A percentile compares a stretch with the other conserved stretches of the same genome.
Evolutionary conservation across 2,888 invertebrate genomes (phyloP).

Genomic region (Dioctria linearis): DNA sequence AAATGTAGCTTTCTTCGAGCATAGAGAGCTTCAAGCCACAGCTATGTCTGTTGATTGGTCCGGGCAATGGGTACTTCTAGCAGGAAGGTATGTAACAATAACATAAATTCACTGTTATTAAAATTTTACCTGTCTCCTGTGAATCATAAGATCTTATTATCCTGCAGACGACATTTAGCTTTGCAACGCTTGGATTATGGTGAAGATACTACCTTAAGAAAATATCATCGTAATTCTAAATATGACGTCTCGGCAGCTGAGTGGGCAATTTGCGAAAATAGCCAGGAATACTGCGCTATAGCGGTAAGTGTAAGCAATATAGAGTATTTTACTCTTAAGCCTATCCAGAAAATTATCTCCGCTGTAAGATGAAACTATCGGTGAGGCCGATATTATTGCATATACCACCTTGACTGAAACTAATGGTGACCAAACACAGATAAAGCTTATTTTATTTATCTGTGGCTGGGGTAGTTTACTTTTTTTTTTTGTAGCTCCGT

Average conservation of each 20-base stretch:
- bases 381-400: too few relatives aligned
- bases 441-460: too few relatives aligned
- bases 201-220: slow-evolving; percentile 76
- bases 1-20: slow-evolving; percentile 74
- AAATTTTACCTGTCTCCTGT: background rate
- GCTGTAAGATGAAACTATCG: too few relatives aligned
- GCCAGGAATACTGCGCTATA: slow-evolving; percentile 87
- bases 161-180: slow-evolving; percentile 80
- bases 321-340: too few relatives aligned
- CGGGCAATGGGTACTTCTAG: slow-evolving; percentile 87
- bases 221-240: slow-evolving; percentile 90
- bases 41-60: slow-evolving; percentile 93
- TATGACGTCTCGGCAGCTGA: slow-evolving; percentile 94
- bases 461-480: too few relatives aligned
- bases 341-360: too few relatives aligned
- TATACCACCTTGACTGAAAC: too few relatives aligned
- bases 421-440: too few relatives aligned
- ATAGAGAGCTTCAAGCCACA: slow-evolving; percentile 90
- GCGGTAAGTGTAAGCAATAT: slow-evolving; percentile 76
- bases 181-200: slow-evolving; percentile 80
- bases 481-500: too few relatives aligned
- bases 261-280: slow-evolving; percentile 88
- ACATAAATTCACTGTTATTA: slow-evolving; percentile 29
- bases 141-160: background rate
- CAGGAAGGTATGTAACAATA: slow-evolving; percentile 75